Base-by-base conservation (phyloP, 2,888 invertebrate species). In the Dendrolimus houi region DNA sequence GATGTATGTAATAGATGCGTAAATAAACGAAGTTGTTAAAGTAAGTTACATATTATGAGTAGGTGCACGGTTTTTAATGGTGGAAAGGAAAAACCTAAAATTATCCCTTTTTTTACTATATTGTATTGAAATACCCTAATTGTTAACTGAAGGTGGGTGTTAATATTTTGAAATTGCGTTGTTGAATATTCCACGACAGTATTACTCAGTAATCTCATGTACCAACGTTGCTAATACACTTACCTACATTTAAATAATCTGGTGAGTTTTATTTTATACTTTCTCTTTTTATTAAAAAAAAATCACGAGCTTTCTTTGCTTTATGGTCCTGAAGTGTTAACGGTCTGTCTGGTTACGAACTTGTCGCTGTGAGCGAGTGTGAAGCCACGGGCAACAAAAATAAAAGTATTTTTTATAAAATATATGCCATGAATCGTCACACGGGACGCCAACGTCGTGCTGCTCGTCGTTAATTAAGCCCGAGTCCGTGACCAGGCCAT, bases 171-270 rank as follows among this genome's bases (percentile, higher is more conserved):
- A 69, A 69, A 72, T 74, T 73, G 73, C 73, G 78, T 71, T 76
- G 76, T 77, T 74, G 70, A 76, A 77, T 85, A 83, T 75, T 81
- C 83, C 82, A 83, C 79, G 71, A 77, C 90, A 90, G 89, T 90
- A 90, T 90, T 90, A 89, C 77, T 81, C 87, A 85, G 83, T 89
- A 88, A 89, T 87, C 83, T 87, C 81, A 86, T 89, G 90, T 90
- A 90, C 90, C 89, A 88, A 89, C 83, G 87, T 90, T 89, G 89
- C 89, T 90, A 89, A 88, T 89, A 90, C 87, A 90, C 89, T 87
- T 86, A 88, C 82, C 81, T 87, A 88, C 87, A 89, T 89, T 89
- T 85, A 88, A 87, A 84, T 86, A 83, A 72, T 56, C 58, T 47
- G 12, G 12, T 47, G 12, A 9, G 47, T 47, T 47, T 47, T 47